Evolutionary conservation across 1,140 invertebrate genomes (phyloP).

Genomic region (Procambarus clarkii): DNA sequence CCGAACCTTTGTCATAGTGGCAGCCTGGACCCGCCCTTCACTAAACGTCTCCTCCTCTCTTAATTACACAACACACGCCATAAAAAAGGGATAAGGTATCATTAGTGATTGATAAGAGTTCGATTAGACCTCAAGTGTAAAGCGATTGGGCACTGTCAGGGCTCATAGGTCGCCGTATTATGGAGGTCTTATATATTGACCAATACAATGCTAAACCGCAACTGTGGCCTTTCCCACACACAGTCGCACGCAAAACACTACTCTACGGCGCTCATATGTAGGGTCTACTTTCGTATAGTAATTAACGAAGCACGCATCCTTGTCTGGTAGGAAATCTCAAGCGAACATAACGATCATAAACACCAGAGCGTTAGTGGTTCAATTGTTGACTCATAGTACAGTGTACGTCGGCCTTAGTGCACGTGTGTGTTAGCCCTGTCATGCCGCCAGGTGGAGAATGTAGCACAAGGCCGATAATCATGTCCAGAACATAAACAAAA

Average conservation of each 20-base stretch:
- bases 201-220: background rate
- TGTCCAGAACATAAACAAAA: slow-evolving; percentile 56
- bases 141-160: background rate
- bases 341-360: background rate
- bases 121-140: background rate
- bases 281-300: background rate
- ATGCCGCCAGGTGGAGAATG: slow-evolving; percentile 1
- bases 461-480: slow-evolving; percentile 59
- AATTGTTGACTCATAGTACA: background rate
- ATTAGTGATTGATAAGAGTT: background rate
- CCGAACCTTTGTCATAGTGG: background rate
- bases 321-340: background rate
- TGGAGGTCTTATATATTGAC: slow-evolving; percentile 30
- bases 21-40: background rate
- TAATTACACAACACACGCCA: background rate
- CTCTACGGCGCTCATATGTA: background rate
- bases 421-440: background rate
- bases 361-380: background rate
- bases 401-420: background rate
- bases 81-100: background rate
- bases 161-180: background rate
- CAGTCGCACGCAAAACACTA: background rate
- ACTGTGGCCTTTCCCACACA: background rate
- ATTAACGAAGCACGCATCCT: background rate
- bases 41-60: background rate